phyloP scores from a whole-genome alignment of 2,113 vertebrate species.

The Ictidomys tridecemlineatus region DNA sequence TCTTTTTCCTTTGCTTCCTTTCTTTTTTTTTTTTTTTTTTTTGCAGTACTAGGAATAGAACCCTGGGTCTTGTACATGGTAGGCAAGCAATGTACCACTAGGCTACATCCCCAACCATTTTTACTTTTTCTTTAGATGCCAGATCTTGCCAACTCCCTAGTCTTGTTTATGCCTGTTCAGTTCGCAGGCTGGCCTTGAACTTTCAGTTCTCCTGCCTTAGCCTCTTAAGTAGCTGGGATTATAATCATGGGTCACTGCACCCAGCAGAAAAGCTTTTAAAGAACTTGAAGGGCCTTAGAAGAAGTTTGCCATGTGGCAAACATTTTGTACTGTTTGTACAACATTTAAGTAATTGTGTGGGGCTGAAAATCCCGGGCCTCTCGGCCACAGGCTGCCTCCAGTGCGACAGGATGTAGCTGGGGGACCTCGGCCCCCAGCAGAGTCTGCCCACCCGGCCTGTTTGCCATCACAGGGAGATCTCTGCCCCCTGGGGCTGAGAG shows the following conservation, averaged over 20 bases:
- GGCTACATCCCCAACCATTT: not conserved
- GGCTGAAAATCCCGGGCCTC: no score
- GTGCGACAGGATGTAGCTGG: no score
- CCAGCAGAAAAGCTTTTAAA: not conserved
- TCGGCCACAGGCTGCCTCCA: no score
- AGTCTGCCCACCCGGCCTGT: no score
- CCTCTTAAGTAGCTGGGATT: not conserved
- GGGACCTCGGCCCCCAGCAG: no score
- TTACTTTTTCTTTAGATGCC: not conserved
- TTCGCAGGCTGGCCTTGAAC: not conserved
- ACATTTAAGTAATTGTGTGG: not conserved
- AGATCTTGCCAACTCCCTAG: not conserved
- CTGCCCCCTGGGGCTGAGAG: no score
- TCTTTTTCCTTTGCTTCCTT: no score
- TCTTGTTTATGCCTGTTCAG: no score
- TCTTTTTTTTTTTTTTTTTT: not conserved
- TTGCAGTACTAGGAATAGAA: not conserved
- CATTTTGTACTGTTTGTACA: no score
- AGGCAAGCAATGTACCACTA: not conserved
- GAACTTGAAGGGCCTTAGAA: not conserved
- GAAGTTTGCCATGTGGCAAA: not conserved
- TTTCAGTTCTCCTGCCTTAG: not conserved
- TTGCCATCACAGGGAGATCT: no score
- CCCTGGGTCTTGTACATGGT: not conserved
- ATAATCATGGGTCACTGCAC: not conserved